Conservation (phyloP, 92 coral and sea anemone genomes). For the Palythoa grandis region DNA sequence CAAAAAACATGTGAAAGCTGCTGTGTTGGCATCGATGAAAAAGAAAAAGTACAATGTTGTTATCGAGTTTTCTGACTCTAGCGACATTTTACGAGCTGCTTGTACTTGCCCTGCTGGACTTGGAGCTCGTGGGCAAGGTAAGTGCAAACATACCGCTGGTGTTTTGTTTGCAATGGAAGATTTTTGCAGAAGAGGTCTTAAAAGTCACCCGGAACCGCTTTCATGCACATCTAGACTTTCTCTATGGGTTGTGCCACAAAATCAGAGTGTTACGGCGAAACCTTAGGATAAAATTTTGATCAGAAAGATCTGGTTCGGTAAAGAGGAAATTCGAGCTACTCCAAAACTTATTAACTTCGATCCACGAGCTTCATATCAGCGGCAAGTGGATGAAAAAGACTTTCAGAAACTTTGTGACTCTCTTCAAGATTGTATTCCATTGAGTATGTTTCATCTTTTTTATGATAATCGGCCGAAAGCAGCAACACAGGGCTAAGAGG, state of each 20-base stretch:
- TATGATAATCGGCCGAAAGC: constrained; percentile 13
- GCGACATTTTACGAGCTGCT: constrained; percentile 51
- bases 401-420: constrained; percentile 25
- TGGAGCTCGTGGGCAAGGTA: neutral
- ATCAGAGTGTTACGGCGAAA: constrained; percentile 64
- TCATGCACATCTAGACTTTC: constrained; percentile 57
- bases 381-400: constrained; percentile 18
- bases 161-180: neutral
- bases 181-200: constrained; percentile 14
- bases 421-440: constrained; percentile 32
- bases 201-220: constrained; percentile 48
- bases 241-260: constrained; percentile 61
- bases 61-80: constrained; percentile 49
- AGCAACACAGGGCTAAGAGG: constrained; percentile 4
- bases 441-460: constrained; percentile 47
- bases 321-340: constrained; percentile 54
- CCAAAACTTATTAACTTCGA: constrained; percentile 53
- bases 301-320: constrained; percentile 56
- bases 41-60: constrained; percentile 44
- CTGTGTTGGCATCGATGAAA: constrained; percentile 54
- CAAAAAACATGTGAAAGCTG: constrained; percentile 16
- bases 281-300: constrained; percentile 51
- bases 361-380: constrained; percentile 48
- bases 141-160: neutral
- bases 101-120: constrained; percentile 56